These are phyloP conservation scores for Mylabris sibirica DNA, from an alignment of 2,888 invertebrate species.

Conservation along the genomic window DNA sequence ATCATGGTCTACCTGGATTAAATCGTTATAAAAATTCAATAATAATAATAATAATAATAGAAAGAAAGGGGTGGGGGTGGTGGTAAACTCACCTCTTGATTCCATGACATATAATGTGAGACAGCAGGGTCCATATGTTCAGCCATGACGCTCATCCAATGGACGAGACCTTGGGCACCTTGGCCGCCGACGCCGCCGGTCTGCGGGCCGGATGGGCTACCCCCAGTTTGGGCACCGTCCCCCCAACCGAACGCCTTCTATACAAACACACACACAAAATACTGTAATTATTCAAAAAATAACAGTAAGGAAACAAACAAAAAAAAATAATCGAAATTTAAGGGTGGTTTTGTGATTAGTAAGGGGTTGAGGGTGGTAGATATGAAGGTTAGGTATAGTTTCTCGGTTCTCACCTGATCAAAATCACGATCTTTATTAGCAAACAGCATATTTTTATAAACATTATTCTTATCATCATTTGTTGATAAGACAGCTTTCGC, in stretches of 20 bases:
- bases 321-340: no score
- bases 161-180: constrained; percentile 82
- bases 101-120: constrained; percentile 74
- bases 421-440: constrained; percentile 57
- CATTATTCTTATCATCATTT: constrained; percentile 59
- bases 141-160: constrained; percentile 98
- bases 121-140: constrained; percentile 90
- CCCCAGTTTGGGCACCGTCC: constrained; percentile 63
- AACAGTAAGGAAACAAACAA: no score
- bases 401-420: constrained; percentile 60
- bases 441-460: constrained; percentile 60
- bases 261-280: constrained; percentile 60
- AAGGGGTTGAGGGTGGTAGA: no score
- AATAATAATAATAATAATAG: no score
- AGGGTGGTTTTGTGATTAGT: no score
- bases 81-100: constrained; percentile 68
- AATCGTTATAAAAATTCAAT: background rate
- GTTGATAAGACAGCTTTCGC: constrained; percentile 72
- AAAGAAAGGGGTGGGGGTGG: no score
- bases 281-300: background rate
- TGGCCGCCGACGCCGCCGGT: constrained; percentile 69
- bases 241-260: constrained; percentile 67
- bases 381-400: no score
- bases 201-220: constrained; percentile 63
- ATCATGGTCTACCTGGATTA: background rate